phyloP scores from a whole-genome alignment of 2,888 invertebrate genomes.

The Microctonus aethiopoides region DNA sequence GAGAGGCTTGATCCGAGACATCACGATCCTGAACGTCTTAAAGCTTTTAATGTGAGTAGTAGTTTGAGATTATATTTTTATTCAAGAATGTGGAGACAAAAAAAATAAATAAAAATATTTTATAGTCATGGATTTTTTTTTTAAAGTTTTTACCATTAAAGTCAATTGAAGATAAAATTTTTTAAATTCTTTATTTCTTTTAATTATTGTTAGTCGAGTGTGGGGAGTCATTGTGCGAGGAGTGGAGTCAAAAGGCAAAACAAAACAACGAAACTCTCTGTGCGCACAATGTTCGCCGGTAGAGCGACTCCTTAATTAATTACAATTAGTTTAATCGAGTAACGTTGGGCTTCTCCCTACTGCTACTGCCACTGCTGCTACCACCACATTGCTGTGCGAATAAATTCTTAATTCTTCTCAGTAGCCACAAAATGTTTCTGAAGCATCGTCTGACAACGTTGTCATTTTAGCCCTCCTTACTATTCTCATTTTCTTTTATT shows the following conservation, averaged over 20 bases:
- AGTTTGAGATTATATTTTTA: neutral
- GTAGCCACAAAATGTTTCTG: conserved; percentile 5
- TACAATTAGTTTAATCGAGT: conserved; percentile 64
- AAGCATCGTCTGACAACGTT: conserved; percentile 1
- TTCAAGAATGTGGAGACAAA: too few species aligned
- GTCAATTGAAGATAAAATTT: conserved; percentile 1
- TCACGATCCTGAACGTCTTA: conserved; percentile 93
- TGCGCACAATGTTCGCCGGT: conserved; percentile 30
- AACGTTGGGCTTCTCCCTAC: conserved; percentile 38
- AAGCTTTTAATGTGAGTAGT: conserved; percentile 91
- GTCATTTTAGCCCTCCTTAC: conserved; percentile 23
- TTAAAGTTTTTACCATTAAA: neutral
- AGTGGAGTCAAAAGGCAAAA: neutral
- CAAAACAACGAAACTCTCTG: neutral
- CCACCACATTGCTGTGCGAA: conserved; percentile 3
- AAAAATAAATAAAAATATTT: neutral
- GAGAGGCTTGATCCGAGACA: conserved; percentile 89
- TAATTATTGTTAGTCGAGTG: conserved; percentile 24
- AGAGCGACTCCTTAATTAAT: conserved; percentile 60
- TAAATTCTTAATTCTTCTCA: conserved; percentile 38
- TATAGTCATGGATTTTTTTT: neutral
- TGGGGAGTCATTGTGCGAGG: conserved; percentile 9
- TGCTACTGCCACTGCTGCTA: neutral
- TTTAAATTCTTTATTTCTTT: conserved; percentile 26
- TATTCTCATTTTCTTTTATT: neutral